Conservation (phyloP, 2,797 vertebrate species). For the Acanthurus leucopareius region DNA sequence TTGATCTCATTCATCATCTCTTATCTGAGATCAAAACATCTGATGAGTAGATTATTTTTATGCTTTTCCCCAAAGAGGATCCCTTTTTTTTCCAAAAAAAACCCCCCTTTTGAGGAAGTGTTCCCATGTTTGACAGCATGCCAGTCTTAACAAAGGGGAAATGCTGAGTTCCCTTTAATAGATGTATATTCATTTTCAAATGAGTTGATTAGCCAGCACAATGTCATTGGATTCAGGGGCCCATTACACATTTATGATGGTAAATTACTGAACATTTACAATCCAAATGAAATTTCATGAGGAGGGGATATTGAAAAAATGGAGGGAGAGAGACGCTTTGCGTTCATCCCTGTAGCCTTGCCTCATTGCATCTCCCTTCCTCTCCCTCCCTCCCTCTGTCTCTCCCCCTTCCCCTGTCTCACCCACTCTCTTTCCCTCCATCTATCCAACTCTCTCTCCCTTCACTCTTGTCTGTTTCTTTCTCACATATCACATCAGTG, state of each 20-base stretch:
- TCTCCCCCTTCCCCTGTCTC: slow-evolving; percentile 17
- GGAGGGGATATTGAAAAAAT: slow-evolving; percentile 88
- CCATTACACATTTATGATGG: slow-evolving; percentile 92
- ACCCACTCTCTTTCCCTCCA: slow-evolving; percentile 25
- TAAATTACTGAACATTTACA: slow-evolving; percentile 93
- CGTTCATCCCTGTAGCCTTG: slow-evolving; percentile 83
- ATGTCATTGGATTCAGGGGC: slow-evolving; percentile 90
- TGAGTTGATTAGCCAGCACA: slow-evolving; percentile 91
- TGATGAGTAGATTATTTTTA: slow-evolving; percentile 68
- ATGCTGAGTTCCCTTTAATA: slow-evolving; percentile 87
- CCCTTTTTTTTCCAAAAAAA: slow-evolving; percentile 32
- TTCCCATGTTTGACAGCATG: slow-evolving; percentile 81
- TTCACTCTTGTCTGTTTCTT: slow-evolving; percentile 45
- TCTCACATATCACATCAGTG: slow-evolving; percentile 85
- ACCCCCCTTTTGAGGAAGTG: slow-evolving; percentile 64
- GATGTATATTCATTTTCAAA: slow-evolving; percentile 91
- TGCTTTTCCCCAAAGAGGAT: slow-evolving; percentile 42
- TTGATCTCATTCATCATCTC: slow-evolving; percentile 75
- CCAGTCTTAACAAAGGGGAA: slow-evolving; percentile 85
- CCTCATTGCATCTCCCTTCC: slow-evolving; percentile 78
- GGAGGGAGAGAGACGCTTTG: slow-evolving; percentile 77
- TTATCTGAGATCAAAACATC: slow-evolving; percentile 77
- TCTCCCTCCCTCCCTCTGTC: slow-evolving; percentile 49
- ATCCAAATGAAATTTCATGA: slow-evolving; percentile 92
- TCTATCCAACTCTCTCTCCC: slow-evolving; percentile 19